Evolutionary conservation across 2,888 invertebrate genomes (phyloP), one percentile per base, ranked within the genome.

Genomic region (Scaptodrosophila latifasciaeformis): DNA sequence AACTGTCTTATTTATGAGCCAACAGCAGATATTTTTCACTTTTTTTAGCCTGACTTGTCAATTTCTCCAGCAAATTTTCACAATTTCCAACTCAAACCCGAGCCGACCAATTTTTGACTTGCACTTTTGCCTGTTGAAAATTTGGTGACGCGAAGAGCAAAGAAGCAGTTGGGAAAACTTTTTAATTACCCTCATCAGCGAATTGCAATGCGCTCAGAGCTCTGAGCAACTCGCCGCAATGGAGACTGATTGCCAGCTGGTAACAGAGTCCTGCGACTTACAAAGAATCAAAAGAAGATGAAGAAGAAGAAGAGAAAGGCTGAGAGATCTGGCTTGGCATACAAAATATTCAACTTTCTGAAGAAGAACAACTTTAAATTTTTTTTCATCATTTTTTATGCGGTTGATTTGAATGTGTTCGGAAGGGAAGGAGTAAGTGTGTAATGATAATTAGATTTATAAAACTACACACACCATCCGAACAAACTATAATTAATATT

Each of bases 131-230:
- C 58, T 47, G 21, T 44, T 18, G 31, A 9, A 37, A n/a, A n/a
- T n/a, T n/a, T n/a, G n/a, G n/a, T n/a, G n/a, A n/a, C n/a, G n/a
- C n/a, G n/a, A n/a, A n/a, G n/a, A n/a, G n/a, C n/a, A n/a, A n/a
- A n/a, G n/a, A n/a, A n/a, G n/a, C 10, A 43, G 24, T 44, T 27
- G 49, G 17, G 47, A 49, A 70, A 76, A 76, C 63, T 81, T 76
- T 81, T 81, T 81, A 76, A 76, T 76, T 76, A 76, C 81, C 79
- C 76, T 67, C 76, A 76, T 81, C 76, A 78, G 68, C 75, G 58
- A 74, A 77, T 62, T 64, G 64, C 68, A 70, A 51, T 61, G 62
- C 59, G 51, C 63, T 57, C 59, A 59, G n/a, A n/a, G n/a, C n/a
- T n/a, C n/a, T n/a, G n/a, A n/a, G n/a, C n/a, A n/a, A n/a, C n/a